Evolutionary conservation across 92 coral and sea anemone species (phyloP), one percentile per base, ranked within the genome.

Genomic region (Epizoanthus scotinus): DNA sequence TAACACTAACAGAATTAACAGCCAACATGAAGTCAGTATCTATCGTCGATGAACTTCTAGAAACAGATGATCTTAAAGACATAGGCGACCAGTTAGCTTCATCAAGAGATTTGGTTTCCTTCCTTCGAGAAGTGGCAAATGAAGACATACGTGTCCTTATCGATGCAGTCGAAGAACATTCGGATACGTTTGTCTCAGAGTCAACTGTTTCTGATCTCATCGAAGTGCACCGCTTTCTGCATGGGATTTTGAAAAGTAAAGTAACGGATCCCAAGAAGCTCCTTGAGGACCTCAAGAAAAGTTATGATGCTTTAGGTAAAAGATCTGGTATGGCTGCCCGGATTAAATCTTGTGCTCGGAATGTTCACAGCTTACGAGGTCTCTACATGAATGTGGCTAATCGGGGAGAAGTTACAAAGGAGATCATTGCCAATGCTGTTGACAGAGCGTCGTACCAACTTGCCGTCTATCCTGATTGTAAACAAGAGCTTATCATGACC

Each of bases 131-230:
- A 83, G 90, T 95, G 25, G 96, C 94, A 2, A 89, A 88, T 57
- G 99, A 95, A 79, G 94, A 95, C 88, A 95, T 95, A 31, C 88
- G 90, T 1, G 87, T 94, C 62, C 87, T 95, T 27, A 86, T 95
- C 38, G 99, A 95, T 72, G 99, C 98, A 58, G 99, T 95, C 2
- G 99, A 95, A 69, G 99, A 95, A 69, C 99, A 91, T 79, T 95
- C 99, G 6, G 99, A 95, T 63, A 96, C 91, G 59, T 90, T 90
- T 62, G 94, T 95, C 36, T 95, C 94, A 9, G 99, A 91, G 70
- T 88, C 99, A 18, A 85, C 83, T 2, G 99, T 95, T 60, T 95
- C 99, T 6, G 90, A 95, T 71, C 93, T 95, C 55, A 95, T 95
- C 63, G 99, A 93, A 64, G 91, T 91, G 22, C 99, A 95, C 71